These are phyloP conservation scores for Perodicticus potto DNA, from an alignment of 2,797 vertebrate species.

Conservation along the genomic window DNA sequence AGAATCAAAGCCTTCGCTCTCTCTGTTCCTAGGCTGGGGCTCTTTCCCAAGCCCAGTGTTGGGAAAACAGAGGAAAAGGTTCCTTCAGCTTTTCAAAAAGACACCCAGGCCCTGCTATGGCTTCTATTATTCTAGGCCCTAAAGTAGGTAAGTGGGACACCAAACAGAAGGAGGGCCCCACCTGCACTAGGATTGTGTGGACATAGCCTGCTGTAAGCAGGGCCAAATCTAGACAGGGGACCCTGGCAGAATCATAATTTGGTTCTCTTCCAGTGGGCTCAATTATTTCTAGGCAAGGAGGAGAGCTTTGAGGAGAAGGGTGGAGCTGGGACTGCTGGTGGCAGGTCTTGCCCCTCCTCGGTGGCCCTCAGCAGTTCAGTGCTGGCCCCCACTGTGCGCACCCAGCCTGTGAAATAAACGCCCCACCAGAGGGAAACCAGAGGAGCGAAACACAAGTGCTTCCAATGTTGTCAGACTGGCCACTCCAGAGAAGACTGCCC, in stretches of 20 bases:
- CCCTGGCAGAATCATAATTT: background rate
- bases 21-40: background rate
- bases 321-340: background rate
- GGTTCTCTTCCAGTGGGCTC: background rate
- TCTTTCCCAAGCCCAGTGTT: background rate
- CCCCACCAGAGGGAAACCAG: no score
- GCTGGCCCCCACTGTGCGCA: background rate
- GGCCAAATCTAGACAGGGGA: background rate
- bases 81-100: conserved; percentile 6
- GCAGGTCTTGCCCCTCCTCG: background rate
- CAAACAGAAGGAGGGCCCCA: background rate
- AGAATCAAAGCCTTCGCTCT: conserved; percentile 5
- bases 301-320: background rate
- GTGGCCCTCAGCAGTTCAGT: background rate
- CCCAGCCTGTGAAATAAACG: background rate
- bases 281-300: background rate
- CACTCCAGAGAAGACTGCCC: no score
- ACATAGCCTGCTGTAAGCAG: background rate
- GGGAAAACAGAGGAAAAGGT: background rate
- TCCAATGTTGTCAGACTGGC: no score
- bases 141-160: background rate
- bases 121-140: background rate
- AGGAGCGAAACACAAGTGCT: no score
- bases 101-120: background rate
- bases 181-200: background rate